Percentiles rank a stretch among this genome's conserved stretches.
phyloP scores from a whole-genome alignment of 2,797 vertebrate genomes.

The Scolopax rusticola region DNA sequence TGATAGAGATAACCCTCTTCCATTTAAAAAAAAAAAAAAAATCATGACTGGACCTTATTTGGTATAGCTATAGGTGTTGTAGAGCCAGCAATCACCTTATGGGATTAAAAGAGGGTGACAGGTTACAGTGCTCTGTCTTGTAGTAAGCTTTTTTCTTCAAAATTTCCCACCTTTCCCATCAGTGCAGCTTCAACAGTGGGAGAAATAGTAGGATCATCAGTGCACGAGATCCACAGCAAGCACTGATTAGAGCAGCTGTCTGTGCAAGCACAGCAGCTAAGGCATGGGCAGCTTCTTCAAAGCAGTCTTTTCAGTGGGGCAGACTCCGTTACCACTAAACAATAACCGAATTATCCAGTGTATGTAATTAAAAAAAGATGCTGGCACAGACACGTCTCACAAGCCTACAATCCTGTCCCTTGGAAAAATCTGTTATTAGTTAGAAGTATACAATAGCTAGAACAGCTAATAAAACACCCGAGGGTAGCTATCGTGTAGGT shows the following conservation, averaged over 20 bases:
- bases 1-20: neutral
- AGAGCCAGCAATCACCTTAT: neutral
- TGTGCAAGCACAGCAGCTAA: neutral
- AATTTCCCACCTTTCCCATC: neutral
- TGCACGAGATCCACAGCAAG: neutral
- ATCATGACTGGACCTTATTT: neutral
- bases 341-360: neutral
- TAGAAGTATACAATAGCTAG: neutral
- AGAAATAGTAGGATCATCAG: neutral
- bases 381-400: neutral
- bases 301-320: neutral
- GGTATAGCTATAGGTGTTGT: neutral
- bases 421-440: neutral
- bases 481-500: neutral
- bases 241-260: neutral
- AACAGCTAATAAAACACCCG: neutral
- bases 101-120: neutral
- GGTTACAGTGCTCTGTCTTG: neutral
- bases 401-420: neutral
- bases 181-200: neutral
- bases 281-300: neutral
- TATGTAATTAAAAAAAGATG: neutral
- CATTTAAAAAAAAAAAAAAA: neutral
- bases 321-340: neutral
- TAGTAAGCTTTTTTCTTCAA: neutral